These are phyloP conservation scores for Trichosurus vulpecula DNA, from an alignment of 2,797 vertebrate species.

Conservation along the genomic window DNA sequence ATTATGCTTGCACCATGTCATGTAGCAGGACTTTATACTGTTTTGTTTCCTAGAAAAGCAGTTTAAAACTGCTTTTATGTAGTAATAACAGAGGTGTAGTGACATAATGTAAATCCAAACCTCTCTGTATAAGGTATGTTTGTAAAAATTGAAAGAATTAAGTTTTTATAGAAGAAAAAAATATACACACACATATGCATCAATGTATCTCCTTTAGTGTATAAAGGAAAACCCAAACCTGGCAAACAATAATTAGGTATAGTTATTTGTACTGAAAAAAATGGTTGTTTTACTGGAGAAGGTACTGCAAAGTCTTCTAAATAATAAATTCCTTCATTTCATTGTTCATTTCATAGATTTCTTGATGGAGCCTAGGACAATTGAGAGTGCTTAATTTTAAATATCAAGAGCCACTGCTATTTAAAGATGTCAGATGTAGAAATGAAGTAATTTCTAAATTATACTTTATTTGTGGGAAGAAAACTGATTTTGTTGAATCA, in stretches of 20 bases:
- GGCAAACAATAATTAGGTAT: background rate
- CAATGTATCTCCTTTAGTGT: background rate
- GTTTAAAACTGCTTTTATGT: background rate
- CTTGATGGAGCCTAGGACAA: background rate
- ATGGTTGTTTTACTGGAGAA: background rate
- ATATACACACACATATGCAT: background rate
- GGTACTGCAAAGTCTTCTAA: background rate
- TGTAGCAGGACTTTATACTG: background rate
- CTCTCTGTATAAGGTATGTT: background rate
- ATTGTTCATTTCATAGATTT: background rate
- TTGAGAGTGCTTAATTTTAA: background rate
- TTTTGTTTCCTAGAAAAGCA: background rate
- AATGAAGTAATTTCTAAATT: background rate
- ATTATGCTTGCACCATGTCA: background rate
- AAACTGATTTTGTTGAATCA: background rate
- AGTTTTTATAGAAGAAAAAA: background rate
- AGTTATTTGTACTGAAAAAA: background rate
- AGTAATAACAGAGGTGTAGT: background rate
- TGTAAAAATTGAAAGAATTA: background rate
- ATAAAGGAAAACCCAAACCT: background rate
- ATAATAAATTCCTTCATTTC: background rate
- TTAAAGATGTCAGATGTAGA: background rate
- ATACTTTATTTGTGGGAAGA: background rate
- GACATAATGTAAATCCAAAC: constrained; percentile 34
- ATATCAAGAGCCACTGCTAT: background rate